phyloP scores from a whole-genome alignment of 2,888 invertebrate genomes.

The Sipha maydis region DNA sequence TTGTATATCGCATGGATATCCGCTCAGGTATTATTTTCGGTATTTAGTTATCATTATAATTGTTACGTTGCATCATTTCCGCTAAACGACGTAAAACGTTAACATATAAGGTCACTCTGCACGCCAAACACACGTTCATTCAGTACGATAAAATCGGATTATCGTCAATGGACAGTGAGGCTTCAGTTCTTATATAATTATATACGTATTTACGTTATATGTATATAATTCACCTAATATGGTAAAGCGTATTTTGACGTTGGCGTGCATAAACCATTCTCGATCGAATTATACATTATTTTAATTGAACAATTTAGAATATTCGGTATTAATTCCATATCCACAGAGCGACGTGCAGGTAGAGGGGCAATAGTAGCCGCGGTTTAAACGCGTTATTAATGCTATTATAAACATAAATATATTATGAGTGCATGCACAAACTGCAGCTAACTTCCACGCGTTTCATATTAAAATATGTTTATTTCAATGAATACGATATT shows the following conservation, averaged over 20 bases:
- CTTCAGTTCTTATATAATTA: background rate
- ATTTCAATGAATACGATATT: too few species aligned
- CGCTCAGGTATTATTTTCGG: too few species aligned
- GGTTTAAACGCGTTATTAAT: background rate
- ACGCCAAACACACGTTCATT: background rate
- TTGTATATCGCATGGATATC: too few species aligned
- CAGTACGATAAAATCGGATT: background rate
- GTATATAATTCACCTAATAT: background rate
- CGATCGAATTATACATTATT: background rate
- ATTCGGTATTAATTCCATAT: background rate
- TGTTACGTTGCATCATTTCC: background rate
- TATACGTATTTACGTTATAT: too few species aligned
- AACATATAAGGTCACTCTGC: background rate
- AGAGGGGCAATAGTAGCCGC: background rate
- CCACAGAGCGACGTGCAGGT: background rate
- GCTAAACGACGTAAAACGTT: background rate
- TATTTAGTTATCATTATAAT: too few species aligned
- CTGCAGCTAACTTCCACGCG: too few species aligned
- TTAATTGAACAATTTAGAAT: background rate
- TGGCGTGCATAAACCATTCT: background rate
- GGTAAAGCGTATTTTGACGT: background rate
- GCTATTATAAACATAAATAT: too few species aligned
- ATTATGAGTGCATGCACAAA: too few species aligned
- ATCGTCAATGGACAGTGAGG: background rate
- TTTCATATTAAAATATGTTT: too few species aligned